A percentile compares a stretch with the other conserved stretches of the same genome.
phyloP scores from a whole-genome alignment of 35 echinoderm and acorn worm species.

The Ophioderma brevispina region DNA sequence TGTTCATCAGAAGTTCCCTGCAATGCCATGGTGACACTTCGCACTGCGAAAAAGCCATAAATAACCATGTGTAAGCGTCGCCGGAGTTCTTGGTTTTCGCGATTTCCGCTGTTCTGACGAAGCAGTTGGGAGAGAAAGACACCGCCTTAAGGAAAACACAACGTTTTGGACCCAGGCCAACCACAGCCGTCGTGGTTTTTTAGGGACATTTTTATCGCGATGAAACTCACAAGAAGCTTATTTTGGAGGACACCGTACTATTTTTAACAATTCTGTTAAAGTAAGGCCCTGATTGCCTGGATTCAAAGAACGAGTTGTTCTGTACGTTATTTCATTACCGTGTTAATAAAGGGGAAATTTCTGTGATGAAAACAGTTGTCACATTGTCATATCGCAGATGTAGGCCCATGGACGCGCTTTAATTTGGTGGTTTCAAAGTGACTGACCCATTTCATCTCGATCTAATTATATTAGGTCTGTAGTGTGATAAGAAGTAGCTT shows the following conservation, averaged over 20 bases:
- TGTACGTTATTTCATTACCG: neutral
- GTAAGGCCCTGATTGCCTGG: neutral
- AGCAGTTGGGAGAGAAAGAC: neutral
- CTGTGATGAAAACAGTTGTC: no score
- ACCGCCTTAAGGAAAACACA: neutral
- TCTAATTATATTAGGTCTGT: no score
- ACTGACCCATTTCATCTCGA: no score
- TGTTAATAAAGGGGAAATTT: neutral
- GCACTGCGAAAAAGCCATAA: neutral
- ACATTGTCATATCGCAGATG: no score
- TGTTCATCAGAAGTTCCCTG: neutral
- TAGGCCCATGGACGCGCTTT: no score
- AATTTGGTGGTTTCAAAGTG: no score
- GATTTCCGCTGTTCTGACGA: slow-evolving; percentile 7
- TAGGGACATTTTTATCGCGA: neutral
- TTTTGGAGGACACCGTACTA: neutral
- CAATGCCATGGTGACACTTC: neutral
- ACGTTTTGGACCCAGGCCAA: neutral
- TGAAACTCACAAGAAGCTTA: neutral
- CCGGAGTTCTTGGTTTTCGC: neutral
- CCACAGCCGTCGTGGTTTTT: neutral
- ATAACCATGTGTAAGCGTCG: neutral
- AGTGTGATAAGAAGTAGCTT: no score
- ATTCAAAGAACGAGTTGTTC: neutral
- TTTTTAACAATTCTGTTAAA: neutral